These are phyloP conservation scores for Cynocephalus volans DNA, from an alignment of 2,113 vertebrate species.

Conservation along the genomic window DNA sequence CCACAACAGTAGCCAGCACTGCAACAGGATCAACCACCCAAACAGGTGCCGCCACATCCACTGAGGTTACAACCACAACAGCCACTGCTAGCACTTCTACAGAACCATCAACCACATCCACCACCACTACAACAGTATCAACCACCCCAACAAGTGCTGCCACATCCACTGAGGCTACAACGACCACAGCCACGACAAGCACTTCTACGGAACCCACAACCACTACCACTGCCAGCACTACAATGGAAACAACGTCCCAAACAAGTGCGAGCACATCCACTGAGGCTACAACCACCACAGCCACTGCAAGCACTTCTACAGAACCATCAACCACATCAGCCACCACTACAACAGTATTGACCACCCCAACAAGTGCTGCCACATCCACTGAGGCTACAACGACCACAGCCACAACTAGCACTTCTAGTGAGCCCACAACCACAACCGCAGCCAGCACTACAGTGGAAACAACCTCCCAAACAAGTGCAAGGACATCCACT, in stretches of 20 bases:
- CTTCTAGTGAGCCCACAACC: neutral
- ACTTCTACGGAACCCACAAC: neutral
- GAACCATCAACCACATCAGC: neutral
- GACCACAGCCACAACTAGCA: fast-evolving
- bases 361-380: no score
- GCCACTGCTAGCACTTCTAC: neutral
- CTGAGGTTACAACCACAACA: no score
- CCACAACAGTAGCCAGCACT: neutral
- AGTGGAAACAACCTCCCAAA: neutral
- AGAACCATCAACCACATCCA: neutral
- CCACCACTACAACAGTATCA: neutral
- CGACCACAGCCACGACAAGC: fast-evolving
- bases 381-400: neutral
- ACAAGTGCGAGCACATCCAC: neutral
- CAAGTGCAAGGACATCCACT: no score
- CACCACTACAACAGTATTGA: neutral
- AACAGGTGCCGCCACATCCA: neutral
- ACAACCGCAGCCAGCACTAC: neutral
- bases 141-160: no score
- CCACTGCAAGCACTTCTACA: neutral
- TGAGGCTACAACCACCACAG: neutral
- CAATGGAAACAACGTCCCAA: neutral
- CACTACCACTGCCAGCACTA: neutral
- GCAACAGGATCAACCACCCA: no score
- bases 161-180: neutral